Percentiles rank a stretch among this genome's conserved stretches.
Evolutionary conservation across 2,113 vertebrate genomes (phyloP).

Genomic region (Oreotrochilus melanogaster): DNA sequence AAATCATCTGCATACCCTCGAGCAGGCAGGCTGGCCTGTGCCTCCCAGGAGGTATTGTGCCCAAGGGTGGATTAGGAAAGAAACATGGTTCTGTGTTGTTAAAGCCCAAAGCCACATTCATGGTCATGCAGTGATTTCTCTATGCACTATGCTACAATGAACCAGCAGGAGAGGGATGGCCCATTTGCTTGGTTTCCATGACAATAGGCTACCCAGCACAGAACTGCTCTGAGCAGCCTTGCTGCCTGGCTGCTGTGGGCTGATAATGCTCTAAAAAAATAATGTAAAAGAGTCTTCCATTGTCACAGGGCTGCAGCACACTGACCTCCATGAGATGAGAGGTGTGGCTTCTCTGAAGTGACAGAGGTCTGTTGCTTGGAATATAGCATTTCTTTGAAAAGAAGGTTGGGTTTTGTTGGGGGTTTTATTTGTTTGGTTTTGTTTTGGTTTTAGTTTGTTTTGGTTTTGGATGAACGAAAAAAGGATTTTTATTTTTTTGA

Average conservation of each 20-base stretch:
- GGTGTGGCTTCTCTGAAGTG: neutral
- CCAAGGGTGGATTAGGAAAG: neutral
- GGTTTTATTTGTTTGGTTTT: neutral
- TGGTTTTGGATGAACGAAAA: accelerated
- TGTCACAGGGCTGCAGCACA: neutral
- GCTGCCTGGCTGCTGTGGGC: constrained; percentile 9
- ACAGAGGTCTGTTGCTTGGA: neutral
- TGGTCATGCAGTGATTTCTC: neutral
- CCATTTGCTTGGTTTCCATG: constrained; percentile 67
- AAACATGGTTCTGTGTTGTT: neutral
- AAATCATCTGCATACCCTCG: neutral
- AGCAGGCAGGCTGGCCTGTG: no score
- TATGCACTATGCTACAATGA: neutral
- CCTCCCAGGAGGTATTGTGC: accelerated
- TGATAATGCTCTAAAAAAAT: neutral
- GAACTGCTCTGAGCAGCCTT: neutral
- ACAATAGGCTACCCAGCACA: neutral
- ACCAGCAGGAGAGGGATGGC: constrained; percentile 4
- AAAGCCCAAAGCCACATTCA: neutral
- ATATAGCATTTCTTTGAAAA: neutral
- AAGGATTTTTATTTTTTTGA: neutral
- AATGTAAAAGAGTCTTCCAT: accelerated
- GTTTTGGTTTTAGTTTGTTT: neutral
- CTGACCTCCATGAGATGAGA: neutral
- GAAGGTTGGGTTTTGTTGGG: neutral